Evolutionary conservation across 2,113 vertebrate species (phyloP), one percentile per base, ranked within the genome.

Genomic region (Vulpes lagopus): DNA sequence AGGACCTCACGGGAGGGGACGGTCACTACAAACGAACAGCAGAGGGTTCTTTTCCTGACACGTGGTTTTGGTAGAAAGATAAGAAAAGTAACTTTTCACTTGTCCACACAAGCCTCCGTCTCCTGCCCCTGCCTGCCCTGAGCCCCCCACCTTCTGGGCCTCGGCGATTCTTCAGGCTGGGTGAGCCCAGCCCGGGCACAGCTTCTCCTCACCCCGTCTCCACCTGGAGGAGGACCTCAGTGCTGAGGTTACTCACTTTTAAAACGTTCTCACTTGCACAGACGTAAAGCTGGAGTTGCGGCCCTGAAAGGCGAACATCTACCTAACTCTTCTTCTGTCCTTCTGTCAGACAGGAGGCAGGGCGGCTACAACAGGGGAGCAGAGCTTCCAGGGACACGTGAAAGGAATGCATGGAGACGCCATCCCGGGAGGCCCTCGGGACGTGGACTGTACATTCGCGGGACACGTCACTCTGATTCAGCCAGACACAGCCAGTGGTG

Each of bases 351-450:
- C 78, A 74, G 83, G 81, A 65, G 57, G 90, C 73, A 90, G 90
- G 82, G 53, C 85, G 73, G 94, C 84, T 93, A 74, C 65, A 95
- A 91, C 62, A 1, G 32, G 43, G 69, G 74, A 94, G 92, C 92
- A 22, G 2, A 23, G 81, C 32, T 97, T 51, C 67, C 96, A 80
- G 98, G 86, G 97, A 95, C 64, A 5, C 30, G 78, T 67, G 95
- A 94, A 92, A 98, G 98, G 98, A 98, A 98, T 98, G 98, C 89
- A 97, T 89, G 79, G 87, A 95, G 97, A 98, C 79, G 96, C 76
- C 89, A 97, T 69, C 84, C 97, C 20, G 38, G 96, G 97, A 98
- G 89, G 65, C 94, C 93, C 94, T 96, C 95, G 97, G 93, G 97
- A 98, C 98, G 65, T 87, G 91, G 93, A 98, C 96, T 55, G 53